phyloP scores from a whole-genome alignment of 2,113 vertebrate species.

The Pampusana beccarii region DNA sequence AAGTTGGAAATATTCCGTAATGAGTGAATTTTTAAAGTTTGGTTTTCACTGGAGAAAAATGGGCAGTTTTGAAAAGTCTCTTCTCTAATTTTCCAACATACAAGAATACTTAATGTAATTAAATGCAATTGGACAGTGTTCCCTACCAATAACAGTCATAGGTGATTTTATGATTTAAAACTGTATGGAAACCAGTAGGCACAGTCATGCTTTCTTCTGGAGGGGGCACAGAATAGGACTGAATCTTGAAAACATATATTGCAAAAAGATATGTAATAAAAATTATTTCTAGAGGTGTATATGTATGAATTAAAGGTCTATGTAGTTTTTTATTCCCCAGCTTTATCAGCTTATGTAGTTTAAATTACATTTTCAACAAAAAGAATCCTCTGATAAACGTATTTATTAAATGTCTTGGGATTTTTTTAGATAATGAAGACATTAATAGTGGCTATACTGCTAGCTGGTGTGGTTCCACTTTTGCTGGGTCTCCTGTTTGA shows the following conservation, averaged over 20 bases:
- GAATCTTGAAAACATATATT: background rate
- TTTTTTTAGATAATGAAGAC: slow-evolving; percentile 93
- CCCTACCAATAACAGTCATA: background rate
- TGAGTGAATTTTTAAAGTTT: background rate
- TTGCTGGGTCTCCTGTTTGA: slow-evolving; percentile 94
- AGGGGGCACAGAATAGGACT: background rate
- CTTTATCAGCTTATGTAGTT: background rate
- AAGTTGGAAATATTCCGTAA: background rate
- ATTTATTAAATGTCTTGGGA: background rate
- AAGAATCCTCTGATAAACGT: background rate
- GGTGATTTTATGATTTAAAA: background rate
- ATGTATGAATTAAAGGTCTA: background rate
- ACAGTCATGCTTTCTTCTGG: background rate
- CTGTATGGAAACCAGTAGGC: background rate
- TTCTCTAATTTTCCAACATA: background rate
- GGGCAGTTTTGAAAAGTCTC: background rate
- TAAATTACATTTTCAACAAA: background rate
- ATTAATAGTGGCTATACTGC: slow-evolving; percentile 90
- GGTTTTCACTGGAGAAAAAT: background rate
- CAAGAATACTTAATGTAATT: background rate
- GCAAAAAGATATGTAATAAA: background rate
- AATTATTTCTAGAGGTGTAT: background rate
- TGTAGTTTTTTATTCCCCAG: background rate
- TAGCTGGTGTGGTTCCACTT: slow-evolving; percentile 94
- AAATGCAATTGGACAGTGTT: background rate